Base-by-base conservation (phyloP, 2,888 invertebrate genomes). In the Drosophila algonquin region DNA sequence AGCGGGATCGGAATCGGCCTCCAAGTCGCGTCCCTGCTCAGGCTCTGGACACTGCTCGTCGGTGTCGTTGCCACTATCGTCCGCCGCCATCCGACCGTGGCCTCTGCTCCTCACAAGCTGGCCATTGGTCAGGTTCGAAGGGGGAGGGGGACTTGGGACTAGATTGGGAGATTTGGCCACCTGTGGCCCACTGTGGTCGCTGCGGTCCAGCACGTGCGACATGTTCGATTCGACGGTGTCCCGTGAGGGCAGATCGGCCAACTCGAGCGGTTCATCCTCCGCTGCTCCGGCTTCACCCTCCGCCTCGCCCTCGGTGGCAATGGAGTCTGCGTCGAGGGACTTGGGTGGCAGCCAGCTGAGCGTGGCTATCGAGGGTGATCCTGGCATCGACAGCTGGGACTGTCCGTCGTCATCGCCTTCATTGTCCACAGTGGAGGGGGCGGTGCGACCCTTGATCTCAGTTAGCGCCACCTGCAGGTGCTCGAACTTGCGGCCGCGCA, bases 401-500 rank as follows among this genome's bases (percentile, higher is more conserved):
- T 91, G 94, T 21, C 87, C 90, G 58, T 92, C 92, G 55, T 93
- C 90, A 56, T 92, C 92, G 56, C 93, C 86, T 27, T 83, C 81
- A 53, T 79, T 75, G 18, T 72, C 57, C 24, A 50, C 32, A 9
- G 35, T 24, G 3, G 45, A 32, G 46, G 48, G 59, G 5, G 60
- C 73, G 9, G 54, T 16, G 55, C 80, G 78, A 48, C 93, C 86
- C 73, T 92, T 92, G 61, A 91, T 94, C 77, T 95, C 95, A 45
- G 94, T 94, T 81, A 98, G 95, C 61, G 97, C 98, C 91, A 97
- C 95, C 93, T 97, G 97, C 67, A 98, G 93, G 92, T 98, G 98
- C 91, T 98, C 98, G 93, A 94, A 98, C 92, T 98, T 98, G 80
- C 98, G 97, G 79, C 98, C 98, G 82, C 98, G 95, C 73, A 98